Base-by-base conservation (phyloP, 2,797 vertebrate species). In the Nothura maculosa region DNA sequence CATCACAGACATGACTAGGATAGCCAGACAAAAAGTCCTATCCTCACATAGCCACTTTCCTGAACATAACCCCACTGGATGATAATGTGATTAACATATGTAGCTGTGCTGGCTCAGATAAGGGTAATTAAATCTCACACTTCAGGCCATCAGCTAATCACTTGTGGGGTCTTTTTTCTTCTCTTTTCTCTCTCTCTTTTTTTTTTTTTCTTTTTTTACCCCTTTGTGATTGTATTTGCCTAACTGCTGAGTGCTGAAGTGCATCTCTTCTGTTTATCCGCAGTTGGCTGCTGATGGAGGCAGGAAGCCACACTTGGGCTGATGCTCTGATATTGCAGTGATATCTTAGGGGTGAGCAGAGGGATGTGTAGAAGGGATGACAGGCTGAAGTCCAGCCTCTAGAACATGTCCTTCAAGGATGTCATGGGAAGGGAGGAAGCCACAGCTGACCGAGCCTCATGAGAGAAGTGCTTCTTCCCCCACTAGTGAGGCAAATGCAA, bases 1-100 rank as follows among this genome's bases (percentile, higher is more conserved):
- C 75, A 36, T 67, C 19, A 72, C 87, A 76, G 89, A 5, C 45
- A 54, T 22, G 75, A 69, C 13, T 7, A 42, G 92, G 77, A 85
- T 38, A 24, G 40, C 36, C 34, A 21, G 40, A 47, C 48, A 73
- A 57, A 79, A 72, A 82, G 75, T 8, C 2, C 15, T 0, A 69
- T 79, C 60, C 78, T 85, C 38, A 1, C 69, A 2, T 17, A 28
- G 74, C 69, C 80, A 47, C 94, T 95, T 82, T 95, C 87, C 74
- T 70, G 91, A 94, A 92, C 94, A 81, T 62, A 72, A 92, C 84
- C 93, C 76, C 15, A 6, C 84, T 40, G 88, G 94, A 80, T 85
- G 85, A 82, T 95, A 86, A 95, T 91, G 95, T 93, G 95, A 97
- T 97, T 97, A 96, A 95, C 92, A 83, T 94, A 93, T 89, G 92